Evolutionary conservation across 2,113 vertebrate species (phyloP).

Genomic region (Gila orcuttii): DNA sequence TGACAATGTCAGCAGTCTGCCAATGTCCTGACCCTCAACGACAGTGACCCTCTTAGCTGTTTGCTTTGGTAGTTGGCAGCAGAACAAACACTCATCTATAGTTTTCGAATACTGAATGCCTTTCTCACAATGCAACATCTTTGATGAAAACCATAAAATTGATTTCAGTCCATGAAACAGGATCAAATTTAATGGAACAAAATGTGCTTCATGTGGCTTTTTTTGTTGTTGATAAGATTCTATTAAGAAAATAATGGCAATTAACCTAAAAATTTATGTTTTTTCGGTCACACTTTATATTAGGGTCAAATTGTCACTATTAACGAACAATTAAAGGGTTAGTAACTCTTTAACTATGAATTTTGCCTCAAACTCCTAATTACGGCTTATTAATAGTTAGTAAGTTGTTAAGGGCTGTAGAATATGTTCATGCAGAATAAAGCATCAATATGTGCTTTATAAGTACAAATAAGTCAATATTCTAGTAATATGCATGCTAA

Average conservation of each 20-base stretch:
- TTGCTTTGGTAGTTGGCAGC: constrained; percentile 20
- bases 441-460: too few species aligned
- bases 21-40: constrained; percentile 27
- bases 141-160: not conserved
- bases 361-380: too few species aligned
- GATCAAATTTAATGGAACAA: not conserved
- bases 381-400: too few species aligned
- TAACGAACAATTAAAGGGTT: too few species aligned
- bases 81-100: constrained; percentile 35
- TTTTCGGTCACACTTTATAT: too few species aligned
- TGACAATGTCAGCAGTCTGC: constrained; percentile 47
- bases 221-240: not conserved
- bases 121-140: not conserved
- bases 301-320: too few species aligned
- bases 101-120: constrained; percentile 35
- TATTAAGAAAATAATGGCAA: not conserved
- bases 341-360: too few species aligned
- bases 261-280: not conserved
- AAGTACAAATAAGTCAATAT: too few species aligned
- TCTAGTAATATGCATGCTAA: too few species aligned
- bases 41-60: constrained; percentile 21
- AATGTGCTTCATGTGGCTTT: not conserved
- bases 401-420: too few species aligned
- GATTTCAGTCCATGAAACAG: not conserved
- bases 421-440: too few species aligned